Percentiles rank a stretch among this genome's conserved stretches.
These are phyloP conservation scores for Metridium senile DNA, from an alignment of 92 coral and sea anemone species.

Conservation along the genomic window DNA sequence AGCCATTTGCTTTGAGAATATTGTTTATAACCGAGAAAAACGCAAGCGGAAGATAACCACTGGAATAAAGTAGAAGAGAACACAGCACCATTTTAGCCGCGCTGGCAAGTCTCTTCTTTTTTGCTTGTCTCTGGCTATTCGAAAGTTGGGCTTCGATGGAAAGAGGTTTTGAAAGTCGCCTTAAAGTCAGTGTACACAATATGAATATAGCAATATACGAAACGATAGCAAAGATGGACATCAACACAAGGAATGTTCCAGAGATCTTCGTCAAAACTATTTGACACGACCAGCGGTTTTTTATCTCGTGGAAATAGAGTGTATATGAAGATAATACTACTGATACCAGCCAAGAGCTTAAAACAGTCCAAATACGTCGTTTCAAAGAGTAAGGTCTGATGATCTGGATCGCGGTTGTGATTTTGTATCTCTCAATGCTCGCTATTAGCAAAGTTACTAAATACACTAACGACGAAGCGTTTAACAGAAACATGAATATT, in stretches of 20 bases:
- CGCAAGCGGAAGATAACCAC: background rate
- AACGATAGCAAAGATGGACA: too few relatives aligned
- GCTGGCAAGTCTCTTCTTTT: background rate
- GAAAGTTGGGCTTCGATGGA: too few relatives aligned
- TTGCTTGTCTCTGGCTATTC: too few relatives aligned
- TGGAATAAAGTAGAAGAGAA: background rate
- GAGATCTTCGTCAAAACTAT: too few relatives aligned
- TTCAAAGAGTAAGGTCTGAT: background rate
- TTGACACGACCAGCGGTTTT: too few relatives aligned
- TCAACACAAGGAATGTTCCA: background rate
- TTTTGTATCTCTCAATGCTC: background rate
- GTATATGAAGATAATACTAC: too few relatives aligned
- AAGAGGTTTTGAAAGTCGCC: background rate
- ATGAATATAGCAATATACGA: background rate
- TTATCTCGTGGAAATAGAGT: background rate
- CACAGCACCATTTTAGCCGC: background rate
- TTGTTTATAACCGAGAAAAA: background rate
- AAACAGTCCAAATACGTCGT: too few relatives aligned
- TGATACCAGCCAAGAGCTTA: too few relatives aligned
- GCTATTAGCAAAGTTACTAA: background rate
- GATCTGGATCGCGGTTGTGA: background rate
- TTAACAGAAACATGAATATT: too few relatives aligned
- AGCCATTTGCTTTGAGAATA: too few relatives aligned
- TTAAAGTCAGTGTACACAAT: background rate
- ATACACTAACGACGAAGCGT: background rate